Evolutionary conservation across 2,888 invertebrate species (phyloP).

Genomic region (Coelinius sp.): DNA sequence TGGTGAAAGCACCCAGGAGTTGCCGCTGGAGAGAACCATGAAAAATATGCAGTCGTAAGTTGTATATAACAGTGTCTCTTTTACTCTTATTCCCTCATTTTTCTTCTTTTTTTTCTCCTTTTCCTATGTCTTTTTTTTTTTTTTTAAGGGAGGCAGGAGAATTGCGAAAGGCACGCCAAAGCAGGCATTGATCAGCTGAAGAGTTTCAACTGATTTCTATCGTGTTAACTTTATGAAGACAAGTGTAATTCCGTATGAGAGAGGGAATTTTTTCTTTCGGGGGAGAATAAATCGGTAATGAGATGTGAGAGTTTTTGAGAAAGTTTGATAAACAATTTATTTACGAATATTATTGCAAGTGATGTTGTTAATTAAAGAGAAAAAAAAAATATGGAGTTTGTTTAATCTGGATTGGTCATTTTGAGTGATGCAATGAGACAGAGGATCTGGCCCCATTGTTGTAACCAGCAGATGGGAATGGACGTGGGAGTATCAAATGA

Average conservation of each 20-base stretch:
- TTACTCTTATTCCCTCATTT: slow-evolving; percentile 2
- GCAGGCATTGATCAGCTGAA: slow-evolving; percentile 19
- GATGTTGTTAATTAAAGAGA: not conserved
- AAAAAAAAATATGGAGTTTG: not conserved
- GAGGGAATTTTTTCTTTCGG: not conserved
- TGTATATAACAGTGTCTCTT: slow-evolving; percentile 28
- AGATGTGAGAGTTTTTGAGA: too few relatives aligned
- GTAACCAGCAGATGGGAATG: slow-evolving; percentile 37
- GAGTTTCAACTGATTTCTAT: slow-evolving; percentile 30
- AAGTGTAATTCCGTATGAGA: slow-evolving; percentile 21
- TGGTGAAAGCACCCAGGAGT: slow-evolving; percentile 53
- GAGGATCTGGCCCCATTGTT: slow-evolving; percentile 37
- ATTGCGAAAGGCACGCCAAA: not conserved
- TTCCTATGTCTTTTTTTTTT: slow-evolving; percentile 9
- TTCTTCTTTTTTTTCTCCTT: slow-evolving; percentile 5
- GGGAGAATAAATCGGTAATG: not conserved
- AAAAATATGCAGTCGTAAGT: slow-evolving; percentile 38
- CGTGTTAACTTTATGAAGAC: slow-evolving; percentile 32
- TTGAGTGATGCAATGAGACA: slow-evolving; percentile 13
- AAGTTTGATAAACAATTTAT: too few relatives aligned
- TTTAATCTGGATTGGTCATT: not conserved
- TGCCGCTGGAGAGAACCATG: slow-evolving; percentile 25
- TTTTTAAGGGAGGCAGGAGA: not conserved
- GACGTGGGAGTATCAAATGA: slow-evolving; percentile 42
- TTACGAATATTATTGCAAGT: not conserved